Conservation (phyloP, 1,140 invertebrate species). For the Drosophila sechellia region DNA sequence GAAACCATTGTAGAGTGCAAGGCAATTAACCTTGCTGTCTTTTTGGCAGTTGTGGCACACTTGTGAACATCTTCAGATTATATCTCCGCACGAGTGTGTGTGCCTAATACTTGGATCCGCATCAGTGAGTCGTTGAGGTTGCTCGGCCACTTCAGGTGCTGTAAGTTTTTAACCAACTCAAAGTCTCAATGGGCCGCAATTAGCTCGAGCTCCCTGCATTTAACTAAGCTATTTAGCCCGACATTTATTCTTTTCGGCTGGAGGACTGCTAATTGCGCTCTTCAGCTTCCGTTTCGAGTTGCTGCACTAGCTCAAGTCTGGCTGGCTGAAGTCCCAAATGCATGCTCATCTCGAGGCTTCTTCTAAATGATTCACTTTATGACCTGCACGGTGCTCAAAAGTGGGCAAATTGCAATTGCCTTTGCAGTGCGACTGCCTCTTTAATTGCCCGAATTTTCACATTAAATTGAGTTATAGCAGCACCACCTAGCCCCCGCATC, state of each 20-base stretch:
- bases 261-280: conserved; percentile 72
- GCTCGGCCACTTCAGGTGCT: conserved; percentile 42
- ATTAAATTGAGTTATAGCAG: conserved; percentile 40
- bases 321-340: conserved; percentile 16
- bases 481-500: not conserved
- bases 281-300: conserved; percentile 48
- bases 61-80: conserved; percentile 75
- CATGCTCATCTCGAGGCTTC: conserved; percentile 24
- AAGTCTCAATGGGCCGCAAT: conserved; percentile 73
- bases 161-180: conserved; percentile 55
- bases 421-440: conserved; percentile 7
- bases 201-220: conserved; percentile 59
- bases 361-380: conserved; percentile 48
- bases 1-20: conserved; percentile 47
- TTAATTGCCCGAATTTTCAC: conserved; percentile 40
- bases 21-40: conserved; percentile 80
- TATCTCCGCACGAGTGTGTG: conserved; percentile 41
- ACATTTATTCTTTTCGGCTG: conserved; percentile 33
- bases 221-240: conserved; percentile 53
- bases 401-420: conserved; percentile 26
- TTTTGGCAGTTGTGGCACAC: conserved; percentile 74
- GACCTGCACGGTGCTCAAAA: conserved; percentile 13
- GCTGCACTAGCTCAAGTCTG: conserved; percentile 44
- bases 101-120: conserved; percentile 2
- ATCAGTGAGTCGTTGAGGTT: conserved; percentile 35